Conservation (phyloP, 1,140 invertebrate genomes). For the Ostrea edulis region DNA sequence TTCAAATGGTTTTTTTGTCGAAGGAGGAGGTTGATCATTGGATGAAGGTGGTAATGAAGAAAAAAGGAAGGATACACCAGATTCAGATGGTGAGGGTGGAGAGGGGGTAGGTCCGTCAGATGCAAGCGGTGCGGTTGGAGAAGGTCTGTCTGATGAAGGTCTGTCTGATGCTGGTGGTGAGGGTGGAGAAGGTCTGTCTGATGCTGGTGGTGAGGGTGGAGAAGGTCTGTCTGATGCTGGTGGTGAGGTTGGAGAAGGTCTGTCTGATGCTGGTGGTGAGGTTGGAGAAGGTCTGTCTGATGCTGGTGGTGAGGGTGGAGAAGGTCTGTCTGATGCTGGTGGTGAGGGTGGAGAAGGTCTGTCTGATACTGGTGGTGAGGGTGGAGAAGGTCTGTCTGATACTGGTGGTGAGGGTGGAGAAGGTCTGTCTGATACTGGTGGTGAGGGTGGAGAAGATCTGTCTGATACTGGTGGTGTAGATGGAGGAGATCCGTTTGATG, state of each 20-base stretch:
- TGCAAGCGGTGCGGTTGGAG: neutral
- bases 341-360: too few relatives aligned
- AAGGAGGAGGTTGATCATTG: neutral
- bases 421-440: too few relatives aligned
- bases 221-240: too few relatives aligned
- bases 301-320: neutral
- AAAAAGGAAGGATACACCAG: neutral
- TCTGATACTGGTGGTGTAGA: too few relatives aligned
- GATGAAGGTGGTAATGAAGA: neutral
- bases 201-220: neutral
- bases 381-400: too few relatives aligned
- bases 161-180: neutral
- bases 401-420: too few relatives aligned
- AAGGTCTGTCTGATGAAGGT: neutral
- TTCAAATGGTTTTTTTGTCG: too few relatives aligned
- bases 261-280: neutral
- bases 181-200: neutral
- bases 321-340: neutral
- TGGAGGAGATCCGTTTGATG: too few relatives aligned
- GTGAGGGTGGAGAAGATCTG: too few relatives aligned
- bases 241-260: neutral
- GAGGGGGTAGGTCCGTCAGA: neutral
- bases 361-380: too few relatives aligned
- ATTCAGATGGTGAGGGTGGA: neutral
- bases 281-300: neutral